A percentile compares a stretch with the other conserved stretches of the same genome.
Evolutionary conservation across 2,113 vertebrate genomes (phyloP).

Genomic region (Trematomus loennbergii): DNA sequence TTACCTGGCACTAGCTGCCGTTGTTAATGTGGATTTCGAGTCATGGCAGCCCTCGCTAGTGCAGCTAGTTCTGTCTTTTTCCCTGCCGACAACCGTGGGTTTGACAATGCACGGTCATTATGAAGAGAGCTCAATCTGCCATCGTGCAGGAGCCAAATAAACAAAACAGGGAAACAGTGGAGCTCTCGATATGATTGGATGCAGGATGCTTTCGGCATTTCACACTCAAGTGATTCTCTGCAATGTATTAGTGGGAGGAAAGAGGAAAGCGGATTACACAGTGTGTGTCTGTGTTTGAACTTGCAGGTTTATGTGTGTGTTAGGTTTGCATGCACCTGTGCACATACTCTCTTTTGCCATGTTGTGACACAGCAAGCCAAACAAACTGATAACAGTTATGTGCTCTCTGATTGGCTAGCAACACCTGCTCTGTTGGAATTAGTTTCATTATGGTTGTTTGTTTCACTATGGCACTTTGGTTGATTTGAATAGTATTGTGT

Average conservation of each 20-base stretch:
- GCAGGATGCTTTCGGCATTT: conserved; percentile 67
- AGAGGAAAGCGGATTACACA: conserved; percentile 67
- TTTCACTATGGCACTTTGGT: neutral
- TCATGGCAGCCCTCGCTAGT: conserved; percentile 37
- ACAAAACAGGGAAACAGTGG: conserved; percentile 48
- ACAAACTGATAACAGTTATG: neutral
- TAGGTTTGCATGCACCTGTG: conserved; percentile 30
- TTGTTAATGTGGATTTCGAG: conserved; percentile 62
- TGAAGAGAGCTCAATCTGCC: conserved; percentile 55
- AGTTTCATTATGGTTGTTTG: neutral
- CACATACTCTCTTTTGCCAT: conserved; percentile 21
- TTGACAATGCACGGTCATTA: conserved; percentile 63
- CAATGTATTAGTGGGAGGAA: conserved; percentile 42
- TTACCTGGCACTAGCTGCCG: conserved; percentile 46
- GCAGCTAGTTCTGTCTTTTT: conserved; percentile 31
- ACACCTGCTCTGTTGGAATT: conserved; percentile 40
- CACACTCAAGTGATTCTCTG: conserved; percentile 71
- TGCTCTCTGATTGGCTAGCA: conserved; percentile 6
- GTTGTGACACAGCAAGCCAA: conserved; percentile 18
- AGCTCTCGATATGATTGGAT: conserved; percentile 64
- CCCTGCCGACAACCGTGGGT: conserved; percentile 32
- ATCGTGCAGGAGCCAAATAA: conserved; percentile 53
- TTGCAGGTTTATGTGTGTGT: conserved; percentile 17
- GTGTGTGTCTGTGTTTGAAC: conserved; percentile 22
- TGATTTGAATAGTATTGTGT: neutral